phyloP scores from a whole-genome alignment of 2,113 vertebrate species.

The Smithornis capensis region DNA sequence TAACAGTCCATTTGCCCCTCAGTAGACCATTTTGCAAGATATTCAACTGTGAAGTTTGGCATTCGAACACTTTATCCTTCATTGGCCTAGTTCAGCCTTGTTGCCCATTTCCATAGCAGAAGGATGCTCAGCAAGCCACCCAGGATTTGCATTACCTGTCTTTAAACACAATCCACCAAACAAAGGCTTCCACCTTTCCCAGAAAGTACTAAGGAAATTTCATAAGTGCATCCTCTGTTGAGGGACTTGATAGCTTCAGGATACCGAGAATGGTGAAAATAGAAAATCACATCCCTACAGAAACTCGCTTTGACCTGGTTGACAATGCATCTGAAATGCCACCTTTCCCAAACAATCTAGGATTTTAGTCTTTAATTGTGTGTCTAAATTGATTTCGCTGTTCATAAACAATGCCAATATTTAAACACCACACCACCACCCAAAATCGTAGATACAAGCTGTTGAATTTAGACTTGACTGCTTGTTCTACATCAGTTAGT shows the following conservation, averaged over 20 bases:
- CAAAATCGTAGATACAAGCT: fast-evolving
- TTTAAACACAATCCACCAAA: background rate
- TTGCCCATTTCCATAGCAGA: background rate
- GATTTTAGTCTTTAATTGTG: background rate
- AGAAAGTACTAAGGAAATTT: background rate
- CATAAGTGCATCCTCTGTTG: background rate
- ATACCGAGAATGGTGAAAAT: background rate
- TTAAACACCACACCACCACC: background rate
- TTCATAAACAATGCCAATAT: background rate
- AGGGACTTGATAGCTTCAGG: background rate
- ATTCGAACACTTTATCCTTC: background rate
- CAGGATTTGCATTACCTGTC: background rate
- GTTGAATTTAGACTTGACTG: background rate
- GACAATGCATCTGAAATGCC: background rate
- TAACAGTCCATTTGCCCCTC: background rate
- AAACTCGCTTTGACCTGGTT: background rate
- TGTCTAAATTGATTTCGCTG: background rate
- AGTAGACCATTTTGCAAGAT: background rate
- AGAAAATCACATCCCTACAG: background rate
- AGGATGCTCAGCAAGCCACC: background rate
- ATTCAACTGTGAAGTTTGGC: background rate
- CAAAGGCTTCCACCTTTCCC: background rate
- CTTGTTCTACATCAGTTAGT: background rate
- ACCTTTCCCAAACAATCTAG: background rate
- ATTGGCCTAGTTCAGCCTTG: background rate